A percentile compares a stretch with the other conserved stretches of the same genome.
Conservation (phyloP, 2,888 invertebrate genomes). For the Leistus spinibarbis region DNA sequence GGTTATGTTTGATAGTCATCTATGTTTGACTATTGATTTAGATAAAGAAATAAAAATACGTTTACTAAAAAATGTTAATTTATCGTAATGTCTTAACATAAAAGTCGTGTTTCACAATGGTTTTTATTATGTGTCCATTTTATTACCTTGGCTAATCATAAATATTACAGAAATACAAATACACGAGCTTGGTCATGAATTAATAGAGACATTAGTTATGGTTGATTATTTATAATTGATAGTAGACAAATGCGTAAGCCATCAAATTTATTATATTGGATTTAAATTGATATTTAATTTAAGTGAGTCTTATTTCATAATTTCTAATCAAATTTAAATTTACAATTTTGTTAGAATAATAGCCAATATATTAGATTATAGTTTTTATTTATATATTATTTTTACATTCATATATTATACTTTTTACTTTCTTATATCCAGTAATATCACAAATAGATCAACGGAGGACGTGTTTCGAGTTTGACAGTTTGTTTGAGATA, state of each 20-base stretch:
- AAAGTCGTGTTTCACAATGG: neutral
- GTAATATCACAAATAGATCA: too few relatives aligned
- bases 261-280: neutral
- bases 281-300: neutral
- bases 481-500: too few relatives aligned
- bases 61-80: neutral
- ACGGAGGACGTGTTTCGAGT: too few relatives aligned
- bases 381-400: too few relatives aligned
- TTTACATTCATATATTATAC: too few relatives aligned
- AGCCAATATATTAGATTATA: neutral
- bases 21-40: neutral
- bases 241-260: neutral
- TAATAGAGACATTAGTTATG: neutral
- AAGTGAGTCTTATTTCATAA: neutral
- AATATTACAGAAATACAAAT: neutral
- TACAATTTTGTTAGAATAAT: neutral
- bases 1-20: neutral
- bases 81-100: neutral
- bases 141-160: neutral
- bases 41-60: neutral
- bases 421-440: too few relatives aligned
- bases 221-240: neutral
- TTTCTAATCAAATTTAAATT: neutral
- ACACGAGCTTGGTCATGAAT: neutral
- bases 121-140: neutral